Percentiles rank a stretch among this genome's conserved stretches.
These are phyloP conservation scores for Erithacus rubecula DNA, from an alignment of 2,797 vertebrate genomes.

Conservation along the genomic window DNA sequence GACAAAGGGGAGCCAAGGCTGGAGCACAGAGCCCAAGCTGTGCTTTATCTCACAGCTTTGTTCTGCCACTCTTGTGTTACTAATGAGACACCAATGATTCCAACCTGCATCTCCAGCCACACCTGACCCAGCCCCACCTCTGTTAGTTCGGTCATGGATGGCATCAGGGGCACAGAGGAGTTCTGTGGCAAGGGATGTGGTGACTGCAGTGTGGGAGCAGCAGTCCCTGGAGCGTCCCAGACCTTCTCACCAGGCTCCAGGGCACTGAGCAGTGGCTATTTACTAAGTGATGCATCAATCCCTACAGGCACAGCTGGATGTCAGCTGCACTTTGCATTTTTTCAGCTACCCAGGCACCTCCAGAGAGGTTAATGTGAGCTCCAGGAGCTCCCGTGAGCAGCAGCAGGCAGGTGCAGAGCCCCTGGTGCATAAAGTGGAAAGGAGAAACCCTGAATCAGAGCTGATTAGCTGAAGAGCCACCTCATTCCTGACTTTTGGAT, in stretches of 20 bases:
- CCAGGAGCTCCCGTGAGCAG: background rate
- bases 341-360: background rate
- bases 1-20: background rate
- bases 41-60: background rate
- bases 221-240: background rate
- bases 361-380: background rate
- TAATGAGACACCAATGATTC: background rate
- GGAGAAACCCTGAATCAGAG: conserved; percentile 25
- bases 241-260: accelerated
- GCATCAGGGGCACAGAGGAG: accelerated
- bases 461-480: background rate
- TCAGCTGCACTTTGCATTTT: background rate
- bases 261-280: background rate
- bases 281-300: background rate
- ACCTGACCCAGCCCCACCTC: background rate
- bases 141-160: accelerated
- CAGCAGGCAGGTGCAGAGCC: background rate
- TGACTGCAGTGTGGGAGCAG: background rate
- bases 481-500: conserved; percentile 50
- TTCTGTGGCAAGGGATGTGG: background rate
- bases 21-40: accelerated
- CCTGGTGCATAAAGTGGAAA: background rate
- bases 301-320: background rate
- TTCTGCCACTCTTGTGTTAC: background rate
- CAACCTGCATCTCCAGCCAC: background rate